These are phyloP conservation scores for Lasioglossum malachurum DNA, from an alignment of 2,888 invertebrate genomes.

Conservation along the genomic window DNA sequence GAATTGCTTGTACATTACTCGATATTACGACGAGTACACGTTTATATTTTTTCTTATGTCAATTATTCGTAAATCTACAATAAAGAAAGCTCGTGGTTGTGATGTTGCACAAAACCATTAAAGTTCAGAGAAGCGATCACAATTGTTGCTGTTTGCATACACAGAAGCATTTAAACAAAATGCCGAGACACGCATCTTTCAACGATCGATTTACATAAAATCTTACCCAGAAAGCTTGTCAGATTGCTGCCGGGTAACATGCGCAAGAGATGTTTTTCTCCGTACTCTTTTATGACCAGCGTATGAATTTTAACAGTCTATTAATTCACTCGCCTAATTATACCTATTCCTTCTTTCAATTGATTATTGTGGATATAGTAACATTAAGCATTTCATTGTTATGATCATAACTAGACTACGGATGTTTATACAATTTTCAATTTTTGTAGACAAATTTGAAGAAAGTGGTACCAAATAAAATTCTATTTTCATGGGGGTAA, in stretches of 20 bases:
- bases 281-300: slow-evolving; percentile 88
- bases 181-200: slow-evolving; percentile 32
- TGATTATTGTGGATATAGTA: slow-evolving; percentile 2
- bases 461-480: too few species aligned
- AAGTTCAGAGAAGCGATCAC: slow-evolving; percentile 21
- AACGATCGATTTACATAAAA: slow-evolving; percentile 45
- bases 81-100: slow-evolving; percentile 20
- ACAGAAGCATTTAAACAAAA: slow-evolving; percentile 42
- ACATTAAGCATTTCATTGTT: not conserved
- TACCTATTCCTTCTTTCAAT: slow-evolving; percentile 23
- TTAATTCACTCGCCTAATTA: slow-evolving; percentile 63
- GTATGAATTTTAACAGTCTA: slow-evolving; percentile 77
- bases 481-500: too few species aligned
- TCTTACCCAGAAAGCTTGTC: slow-evolving; percentile 83
- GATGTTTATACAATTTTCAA: too few species aligned
- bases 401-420: not conserved
- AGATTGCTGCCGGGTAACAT: slow-evolving; percentile 81
- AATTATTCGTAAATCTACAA: slow-evolving; percentile 24
- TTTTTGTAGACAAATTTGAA: too few species aligned
- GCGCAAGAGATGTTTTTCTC: slow-evolving; percentile 90
- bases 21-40: not conserved
- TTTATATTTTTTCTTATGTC: not conserved
- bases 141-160: slow-evolving; percentile 23
- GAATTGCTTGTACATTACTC: slow-evolving; percentile 7
- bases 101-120: not conserved